Base-by-base conservation (phyloP, 2,113 vertebrate species). In the Bucco capensis region DNA sequence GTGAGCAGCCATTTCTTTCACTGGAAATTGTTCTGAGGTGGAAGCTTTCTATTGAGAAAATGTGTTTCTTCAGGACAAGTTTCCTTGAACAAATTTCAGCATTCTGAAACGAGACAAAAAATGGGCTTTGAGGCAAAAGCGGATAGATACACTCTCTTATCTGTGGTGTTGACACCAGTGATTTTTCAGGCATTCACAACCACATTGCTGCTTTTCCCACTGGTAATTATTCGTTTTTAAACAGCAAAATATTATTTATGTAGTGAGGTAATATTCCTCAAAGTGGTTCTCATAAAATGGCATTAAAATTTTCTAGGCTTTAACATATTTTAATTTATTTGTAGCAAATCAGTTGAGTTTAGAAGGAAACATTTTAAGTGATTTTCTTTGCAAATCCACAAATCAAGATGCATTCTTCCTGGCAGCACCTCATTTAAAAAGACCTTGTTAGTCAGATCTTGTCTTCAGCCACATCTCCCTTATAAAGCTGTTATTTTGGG, bases 321-420 rank as follows among this genome's bases (percentile, higher is more conserved):
- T 91, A 71, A 51, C 81, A 37, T 23, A 1, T 71, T 87, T 60
- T 77, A 42, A 83, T 83, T 91, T 80, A 64, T 91, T 89, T 70
- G n/a, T 76, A 60, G 64, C 56, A 86, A 86, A 91, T 61, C 33
- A 83, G 38, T 42, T 86, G 75, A 77, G 54, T 44, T 88, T 74
- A 80, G 33, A 22, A 86, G 42, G 53, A 90, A 95, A 91, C 46
- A 30, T 88, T 94, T 86, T 37, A 88, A 78, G 50, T 3, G 6
- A 16, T 69, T 89, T 81, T 40, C 65, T 75, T 72, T n/a, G n/a
- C 4, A 50, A 81, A 88, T 75, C 31, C 25, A 81, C 76, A 93
- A 90, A 90, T 90, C 70, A 83, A 88, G 65, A 76, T 28, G 33
- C 57, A 67, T 81, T 89, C 76, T 71, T 77, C 65, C 42, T 94